Percentiles rank a stretch among this genome's conserved stretches.
Conservation (phyloP, 2,888 invertebrate species). For the Caenorhabditis afra region DNA sequence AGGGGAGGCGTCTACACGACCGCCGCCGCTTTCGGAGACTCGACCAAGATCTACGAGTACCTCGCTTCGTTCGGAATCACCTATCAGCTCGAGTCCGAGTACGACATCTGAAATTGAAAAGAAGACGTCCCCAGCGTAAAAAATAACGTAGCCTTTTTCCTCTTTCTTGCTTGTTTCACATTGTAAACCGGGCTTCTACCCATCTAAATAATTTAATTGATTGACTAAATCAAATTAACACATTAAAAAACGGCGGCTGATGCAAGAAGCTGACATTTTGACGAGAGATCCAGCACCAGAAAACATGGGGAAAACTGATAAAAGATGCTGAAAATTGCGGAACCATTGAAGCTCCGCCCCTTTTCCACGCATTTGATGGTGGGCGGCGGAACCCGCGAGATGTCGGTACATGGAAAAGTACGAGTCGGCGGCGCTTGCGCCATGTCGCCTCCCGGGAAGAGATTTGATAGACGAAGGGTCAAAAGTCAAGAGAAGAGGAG, state of each 20-base stretch:
- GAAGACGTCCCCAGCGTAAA: too few species aligned
- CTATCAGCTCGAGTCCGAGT: constrained; percentile 58
- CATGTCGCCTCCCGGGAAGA: too few species aligned
- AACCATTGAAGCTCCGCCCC: too few species aligned
- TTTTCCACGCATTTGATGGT: too few species aligned
- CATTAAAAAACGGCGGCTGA: constrained; percentile 20
- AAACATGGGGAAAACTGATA: background rate
- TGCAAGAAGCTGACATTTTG: constrained; percentile 29
- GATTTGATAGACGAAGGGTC: too few species aligned
- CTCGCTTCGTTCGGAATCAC: constrained; percentile 85
- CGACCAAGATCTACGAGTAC: constrained; percentile 87
- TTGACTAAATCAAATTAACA: too few species aligned
- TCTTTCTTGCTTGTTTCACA: too few species aligned
- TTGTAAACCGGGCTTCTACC: constrained; percentile 7
- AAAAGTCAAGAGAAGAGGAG: too few species aligned
- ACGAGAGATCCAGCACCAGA: background rate
- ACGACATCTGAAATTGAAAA: constrained; percentile 21
- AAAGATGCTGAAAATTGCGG: background rate
- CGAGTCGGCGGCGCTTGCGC: too few species aligned
- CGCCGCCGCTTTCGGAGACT: constrained; percentile 87
- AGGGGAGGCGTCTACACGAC: constrained; percentile 92
- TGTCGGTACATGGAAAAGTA: too few species aligned
- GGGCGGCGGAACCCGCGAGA: too few species aligned
- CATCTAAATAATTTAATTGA: constrained; percentile 38
- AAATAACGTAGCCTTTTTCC: too few species aligned